Evolutionary conservation across 2,797 vertebrate genomes (phyloP).

Genomic region (Leuciscus waleckii): DNA sequence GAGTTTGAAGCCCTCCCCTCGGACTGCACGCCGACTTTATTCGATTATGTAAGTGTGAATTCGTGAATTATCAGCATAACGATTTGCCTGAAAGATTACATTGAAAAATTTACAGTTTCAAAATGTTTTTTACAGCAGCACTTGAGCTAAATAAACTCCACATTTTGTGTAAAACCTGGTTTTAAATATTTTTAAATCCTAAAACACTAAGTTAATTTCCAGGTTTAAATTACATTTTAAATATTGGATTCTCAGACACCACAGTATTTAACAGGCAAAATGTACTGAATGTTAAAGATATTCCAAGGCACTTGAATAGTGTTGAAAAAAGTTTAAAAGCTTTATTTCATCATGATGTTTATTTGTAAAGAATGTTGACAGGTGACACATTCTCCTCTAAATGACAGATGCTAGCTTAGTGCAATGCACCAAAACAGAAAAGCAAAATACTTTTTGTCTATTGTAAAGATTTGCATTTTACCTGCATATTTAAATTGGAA

Average conservation of each 20-base stretch:
- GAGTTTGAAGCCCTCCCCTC: not conserved
- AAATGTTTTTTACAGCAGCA: not conserved
- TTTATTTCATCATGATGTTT: not conserved
- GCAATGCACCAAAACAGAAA: not conserved
- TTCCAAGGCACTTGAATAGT: too few species aligned
- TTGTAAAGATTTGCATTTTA: slow-evolving; percentile 31
- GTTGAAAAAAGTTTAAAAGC: too few species aligned
- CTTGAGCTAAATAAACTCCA: not conserved
- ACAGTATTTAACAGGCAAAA: not conserved
- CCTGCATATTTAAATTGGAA: slow-evolving; percentile 21
- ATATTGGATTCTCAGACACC: not conserved
- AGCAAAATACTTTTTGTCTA: not conserved
- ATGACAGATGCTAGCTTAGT: not conserved
- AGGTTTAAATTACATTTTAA: not conserved
- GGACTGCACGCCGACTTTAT: not conserved
- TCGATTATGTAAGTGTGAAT: not conserved
- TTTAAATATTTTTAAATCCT: not conserved
- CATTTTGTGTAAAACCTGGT: not conserved
- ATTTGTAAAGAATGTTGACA: not conserved
- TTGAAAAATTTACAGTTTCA: not conserved
- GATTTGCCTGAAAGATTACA: not conserved
- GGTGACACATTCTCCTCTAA: not conserved
- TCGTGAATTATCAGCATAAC: not conserved
- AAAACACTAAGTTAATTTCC: not conserved
- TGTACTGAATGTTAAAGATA: too few species aligned